Base-by-base conservation (phyloP, 2,888 invertebrate species). In the Kuschelorhynchus macadamiae region DNA sequence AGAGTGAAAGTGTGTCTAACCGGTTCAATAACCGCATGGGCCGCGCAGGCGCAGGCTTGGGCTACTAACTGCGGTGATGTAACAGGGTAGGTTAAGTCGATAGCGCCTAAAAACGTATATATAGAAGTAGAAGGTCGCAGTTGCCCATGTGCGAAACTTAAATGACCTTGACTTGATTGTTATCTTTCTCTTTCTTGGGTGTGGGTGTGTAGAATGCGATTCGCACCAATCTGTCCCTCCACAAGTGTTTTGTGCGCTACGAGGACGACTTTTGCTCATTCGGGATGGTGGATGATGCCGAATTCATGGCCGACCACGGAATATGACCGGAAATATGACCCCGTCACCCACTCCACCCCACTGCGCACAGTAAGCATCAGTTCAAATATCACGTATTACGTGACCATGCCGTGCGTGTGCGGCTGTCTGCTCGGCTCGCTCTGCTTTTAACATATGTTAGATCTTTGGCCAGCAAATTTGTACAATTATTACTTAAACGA, bases 281-380 rank as follows among this genome's bases (percentile, higher is more conserved):
- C 90, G 97, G 97, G 97, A 96, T 96, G 96, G 96, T 97, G 88
- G 96, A 97, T 88, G 97, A 97, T 88, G 94, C 95, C 82, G 97
- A 97, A 89, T 96, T 97, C 88, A 93, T 85, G 97, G 96, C 84
- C 90, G 96, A 85, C 97, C 96, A 85, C 90, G 96, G 88, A 96
- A 96, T 91, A 96, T 95, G 90, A 95, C 96, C 88, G 94, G 95
- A n/a, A n/a, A n/a, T n/a, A n/a, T n/a, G 85, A 90, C 91, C 87
- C 91, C 90, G 85, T 84, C 84, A 84, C 84, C 83, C 81, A 84
- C 84, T 83, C 82, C 80, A 81, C 83, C 83, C 83, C 83, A 83
- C 82, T 83, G 81, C 82, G 83, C 83, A 84, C 84, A 85, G 84
- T 84, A 84, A 84, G 84, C 84, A 84, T 84, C 78, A 75, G 53